Percentiles rank a stretch among this genome's conserved stretches.
phyloP scores from a whole-genome alignment of 2,797 vertebrate genomes.

The Meda fulgida region DNA sequence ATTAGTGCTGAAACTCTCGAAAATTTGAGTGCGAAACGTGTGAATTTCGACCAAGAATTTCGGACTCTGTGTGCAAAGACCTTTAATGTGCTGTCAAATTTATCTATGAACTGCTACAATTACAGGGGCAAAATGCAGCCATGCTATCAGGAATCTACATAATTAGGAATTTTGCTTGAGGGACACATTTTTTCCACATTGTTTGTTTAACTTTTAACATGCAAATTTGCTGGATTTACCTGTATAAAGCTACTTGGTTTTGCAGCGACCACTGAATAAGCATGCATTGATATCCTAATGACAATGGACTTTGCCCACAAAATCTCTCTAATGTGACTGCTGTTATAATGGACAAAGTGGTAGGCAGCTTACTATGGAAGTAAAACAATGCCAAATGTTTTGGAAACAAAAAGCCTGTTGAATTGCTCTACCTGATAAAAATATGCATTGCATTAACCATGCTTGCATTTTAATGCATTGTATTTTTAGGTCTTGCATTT shows the following conservation, averaged over 20 bases:
- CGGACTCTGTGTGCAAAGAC: no score
- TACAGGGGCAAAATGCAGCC: not conserved
- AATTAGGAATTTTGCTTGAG: no score
- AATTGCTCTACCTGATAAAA: no score
- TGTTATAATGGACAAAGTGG: not conserved
- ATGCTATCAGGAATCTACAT: not conserved
- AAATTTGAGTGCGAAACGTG: no score
- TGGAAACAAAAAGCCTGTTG: no score
- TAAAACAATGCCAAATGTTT: no score
- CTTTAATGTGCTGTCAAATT: not conserved
- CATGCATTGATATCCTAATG: not conserved
- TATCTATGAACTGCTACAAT: not conserved
- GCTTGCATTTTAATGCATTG: no score
- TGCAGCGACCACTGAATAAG: not conserved
- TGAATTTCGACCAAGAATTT: no score
- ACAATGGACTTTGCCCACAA: not conserved
- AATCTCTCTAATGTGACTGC: not conserved
- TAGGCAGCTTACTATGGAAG: no score
- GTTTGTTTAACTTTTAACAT: not conserved
- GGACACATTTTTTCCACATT: not conserved
- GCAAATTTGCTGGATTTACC: not conserved
- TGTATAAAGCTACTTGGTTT: not conserved
- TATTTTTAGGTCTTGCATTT: no score
- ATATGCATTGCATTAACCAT: no score
- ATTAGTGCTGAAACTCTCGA: conserved; percentile 46